Percentiles rank a stretch among this genome's conserved stretches.
Evolutionary conservation across 2,797 vertebrate species (phyloP).

Genomic region (Spinus olivaceus): DNA sequence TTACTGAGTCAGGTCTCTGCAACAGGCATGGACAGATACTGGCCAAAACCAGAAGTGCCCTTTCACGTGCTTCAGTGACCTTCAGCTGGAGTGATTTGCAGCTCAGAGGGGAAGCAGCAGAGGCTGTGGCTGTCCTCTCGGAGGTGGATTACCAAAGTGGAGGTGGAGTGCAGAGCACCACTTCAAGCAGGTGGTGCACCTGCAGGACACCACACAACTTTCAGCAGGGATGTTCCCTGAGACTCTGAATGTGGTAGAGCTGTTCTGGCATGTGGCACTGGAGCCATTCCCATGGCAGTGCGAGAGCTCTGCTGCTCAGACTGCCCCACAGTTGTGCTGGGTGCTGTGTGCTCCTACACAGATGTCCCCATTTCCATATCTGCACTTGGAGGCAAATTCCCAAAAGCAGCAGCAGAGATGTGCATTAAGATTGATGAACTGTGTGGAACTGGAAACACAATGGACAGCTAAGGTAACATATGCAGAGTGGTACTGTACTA

Average conservation of each 20-base stretch:
- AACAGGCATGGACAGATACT: neutral
- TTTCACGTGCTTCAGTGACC: neutral
- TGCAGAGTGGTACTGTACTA: neutral
- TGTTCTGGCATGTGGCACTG: neutral
- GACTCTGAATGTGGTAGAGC: neutral
- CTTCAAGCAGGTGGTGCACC: neutral
- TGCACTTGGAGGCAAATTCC: neutral
- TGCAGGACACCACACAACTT: neutral
- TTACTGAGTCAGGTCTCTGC: neutral
- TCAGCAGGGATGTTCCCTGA: neutral
- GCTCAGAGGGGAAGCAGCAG: neutral
- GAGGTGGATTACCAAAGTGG: accelerated
- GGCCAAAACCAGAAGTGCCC: neutral
- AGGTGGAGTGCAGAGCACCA: neutral
- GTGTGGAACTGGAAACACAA: neutral
- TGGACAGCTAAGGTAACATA: neutral
- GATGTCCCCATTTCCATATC: neutral
- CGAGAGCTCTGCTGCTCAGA: neutral
- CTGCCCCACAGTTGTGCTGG: accelerated
- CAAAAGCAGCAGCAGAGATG: neutral
- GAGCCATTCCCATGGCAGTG: neutral
- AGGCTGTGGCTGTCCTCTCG: neutral
- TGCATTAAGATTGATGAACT: neutral
- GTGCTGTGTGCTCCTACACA: accelerated
- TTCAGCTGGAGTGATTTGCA: neutral